Evolutionary conservation across 2,113 vertebrate species (phyloP), one percentile per base, ranked within the genome.

Genomic region (Bambusicola thoracicus): DNA sequence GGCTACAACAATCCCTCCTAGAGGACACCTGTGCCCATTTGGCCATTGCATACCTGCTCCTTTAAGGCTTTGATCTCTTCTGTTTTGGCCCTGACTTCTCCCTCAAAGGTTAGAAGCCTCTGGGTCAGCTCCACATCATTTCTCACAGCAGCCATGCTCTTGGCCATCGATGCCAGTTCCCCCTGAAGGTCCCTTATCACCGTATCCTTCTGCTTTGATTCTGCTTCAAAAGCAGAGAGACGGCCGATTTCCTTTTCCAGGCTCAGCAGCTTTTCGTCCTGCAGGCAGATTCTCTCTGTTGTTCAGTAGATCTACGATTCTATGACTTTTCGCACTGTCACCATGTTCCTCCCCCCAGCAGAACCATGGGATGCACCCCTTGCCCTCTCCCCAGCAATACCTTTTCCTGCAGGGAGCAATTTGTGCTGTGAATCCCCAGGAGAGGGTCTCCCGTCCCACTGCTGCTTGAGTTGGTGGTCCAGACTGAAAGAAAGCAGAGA

Each of bases 11-110:
- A 22, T 13, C 8, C n/a, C n/a, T 29, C 51, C 27, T 30, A 29
- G 29, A 30, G 51, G 27, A 53, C 51, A 30, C 22, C 0, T 0
- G 44, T 32, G 32, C 53, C 53, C 11, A 3, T 2, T 3, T 3
- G 38, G 24, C 59, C 15, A 4, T 6, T 10, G 14, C 4, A 5
- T 95, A 98, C 98, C 98, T 98, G 97, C 11, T 96, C 97, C 81
- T 96, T 98, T 90, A 99, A 65, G 73, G 48, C 89, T 81, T 96
- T 92, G 55, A 98, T 98, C 97, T 98, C 97, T 67, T 92, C 93
- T 11, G 90, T 92, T 55, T 97, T 98, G 81, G 89, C 94, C 11
- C 63, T 76, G 5, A 97, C 79, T 68, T 96, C 98, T 48, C 12
- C 70, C 16, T 94, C 91, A 21, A 97, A 94, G 55, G 43, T 59